Base-by-base conservation (phyloP, 2,888 invertebrate species). In the Hesperia comma region DNA sequence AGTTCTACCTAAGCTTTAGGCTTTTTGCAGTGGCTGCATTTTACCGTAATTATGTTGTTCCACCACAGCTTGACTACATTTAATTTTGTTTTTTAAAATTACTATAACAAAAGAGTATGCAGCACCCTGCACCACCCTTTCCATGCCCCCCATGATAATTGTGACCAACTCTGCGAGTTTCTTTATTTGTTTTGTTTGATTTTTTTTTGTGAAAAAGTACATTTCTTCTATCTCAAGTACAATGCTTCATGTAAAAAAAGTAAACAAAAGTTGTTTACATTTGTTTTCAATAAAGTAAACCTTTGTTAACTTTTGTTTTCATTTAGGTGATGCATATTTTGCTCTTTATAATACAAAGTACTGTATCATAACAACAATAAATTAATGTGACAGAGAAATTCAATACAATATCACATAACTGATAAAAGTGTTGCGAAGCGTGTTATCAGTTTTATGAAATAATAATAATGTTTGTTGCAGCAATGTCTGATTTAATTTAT, bases 401-500 rank as follows among this genome's bases (percentile, higher is more conserved):
- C 17, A 37, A 56, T 55, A 55, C 10, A 19, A 5, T 19, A 37
- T 40, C 56, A 56, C 17, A 40, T 17, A 21, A 26, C 12, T 61
- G 61, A 61, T 61, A 54, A 14, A n/a, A 15, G 21, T 51, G 17
- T 33, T 33, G 14, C 41, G 21, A 61, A 61, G 53, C 33, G 40
- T 26, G 12, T 53, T 53, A 54, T 61, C 61, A 41, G 61, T 41
- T n/a, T 15, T 33, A 14, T 56, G n/a, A 60, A 46, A 15, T 60
- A 15, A 49, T 61, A 55, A 41, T 12, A 17, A 54, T 21, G 33
- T 43, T 51, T 63, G n/a, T 64, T 64, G 26, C 88, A 87, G 98
- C 97, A 0, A 97, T 99, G 97, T 93, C 96, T 0, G 99, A 99
- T 92, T 93, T 99, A 60, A 94, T 99, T 70, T 96, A 96, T 82